phyloP scores from a whole-genome alignment of 2,888 invertebrate species.

The Eustalomyia histrio region DNA sequence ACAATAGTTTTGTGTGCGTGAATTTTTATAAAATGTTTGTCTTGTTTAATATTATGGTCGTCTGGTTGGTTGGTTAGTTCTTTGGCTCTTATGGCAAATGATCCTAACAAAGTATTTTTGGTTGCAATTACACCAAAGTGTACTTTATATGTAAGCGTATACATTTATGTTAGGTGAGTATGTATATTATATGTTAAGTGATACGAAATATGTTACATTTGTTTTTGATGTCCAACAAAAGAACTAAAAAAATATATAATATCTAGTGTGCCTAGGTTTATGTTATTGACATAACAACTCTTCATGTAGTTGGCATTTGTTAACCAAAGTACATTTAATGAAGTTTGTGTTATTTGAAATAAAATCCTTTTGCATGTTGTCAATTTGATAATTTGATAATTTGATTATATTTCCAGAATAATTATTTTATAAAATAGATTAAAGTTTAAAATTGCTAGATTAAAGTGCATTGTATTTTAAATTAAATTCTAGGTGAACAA shows the following conservation, averaged over 20 bases:
- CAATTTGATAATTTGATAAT: too few species aligned
- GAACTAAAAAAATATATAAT: slow-evolving; percentile 11
- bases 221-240: slow-evolving; percentile 25
- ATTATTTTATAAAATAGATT: too few species aligned
- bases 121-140: slow-evolving; percentile 45
- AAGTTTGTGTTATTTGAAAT: too few species aligned
- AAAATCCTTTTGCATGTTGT: too few species aligned
- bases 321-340: too few species aligned
- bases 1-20: slow-evolving; percentile 10
- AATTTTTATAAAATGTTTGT: background rate
- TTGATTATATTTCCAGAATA: too few species aligned
- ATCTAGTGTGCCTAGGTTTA: background rate
- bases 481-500: too few species aligned
- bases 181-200: background rate
- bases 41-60: slow-evolving; percentile 29
- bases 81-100: slow-evolving; percentile 42
- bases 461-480: too few species aligned
- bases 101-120: slow-evolving; percentile 42
- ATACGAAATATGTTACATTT: slow-evolving; percentile 28
- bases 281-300: too few species aligned
- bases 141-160: background rate
- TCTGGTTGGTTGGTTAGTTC: slow-evolving; percentile 19
- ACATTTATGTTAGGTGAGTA: background rate
- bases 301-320: too few species aligned
- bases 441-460: too few species aligned